Evolutionary conservation across 2,113 vertebrate genomes (phyloP).

Genomic region (Orientallactaga bullata): DNA sequence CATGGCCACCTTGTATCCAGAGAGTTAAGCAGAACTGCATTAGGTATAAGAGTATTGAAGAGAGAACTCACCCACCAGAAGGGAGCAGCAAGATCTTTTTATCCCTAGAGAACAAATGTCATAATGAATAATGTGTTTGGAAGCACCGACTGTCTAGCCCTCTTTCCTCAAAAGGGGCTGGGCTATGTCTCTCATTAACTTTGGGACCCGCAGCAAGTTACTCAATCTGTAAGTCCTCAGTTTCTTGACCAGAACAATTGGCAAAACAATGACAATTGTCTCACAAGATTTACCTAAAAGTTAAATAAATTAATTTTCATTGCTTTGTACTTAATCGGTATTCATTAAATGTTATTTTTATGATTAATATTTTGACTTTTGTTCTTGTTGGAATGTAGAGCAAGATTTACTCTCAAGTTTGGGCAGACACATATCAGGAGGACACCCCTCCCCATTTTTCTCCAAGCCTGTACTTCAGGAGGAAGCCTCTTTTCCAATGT

Average conservation of each 20-base stretch:
- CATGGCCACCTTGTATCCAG: background rate
- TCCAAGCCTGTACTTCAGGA: background rate
- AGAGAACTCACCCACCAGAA: background rate
- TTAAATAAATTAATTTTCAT: constrained; percentile 24
- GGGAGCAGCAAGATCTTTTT: background rate
- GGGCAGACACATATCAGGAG: no score
- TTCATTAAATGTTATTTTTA: background rate
- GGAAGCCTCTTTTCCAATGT: no score
- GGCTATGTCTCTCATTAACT: background rate
- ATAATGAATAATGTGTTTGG: background rate
- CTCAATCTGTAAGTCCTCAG: background rate
- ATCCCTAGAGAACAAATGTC: background rate
- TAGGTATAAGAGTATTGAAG: background rate
- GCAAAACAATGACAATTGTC: background rate
- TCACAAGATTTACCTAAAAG: background rate
- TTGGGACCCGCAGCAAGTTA: background rate
- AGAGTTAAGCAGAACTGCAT: background rate
- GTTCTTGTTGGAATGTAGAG: background rate
- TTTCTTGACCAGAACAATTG: background rate
- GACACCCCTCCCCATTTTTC: background rate
- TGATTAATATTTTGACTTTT: background rate
- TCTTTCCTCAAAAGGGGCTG: background rate
- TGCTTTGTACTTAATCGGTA: background rate
- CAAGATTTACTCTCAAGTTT: background rate
- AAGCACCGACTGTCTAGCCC: background rate